Conservation (phyloP, 2,888 invertebrate genomes). For the Galerucella pusilla region DNA sequence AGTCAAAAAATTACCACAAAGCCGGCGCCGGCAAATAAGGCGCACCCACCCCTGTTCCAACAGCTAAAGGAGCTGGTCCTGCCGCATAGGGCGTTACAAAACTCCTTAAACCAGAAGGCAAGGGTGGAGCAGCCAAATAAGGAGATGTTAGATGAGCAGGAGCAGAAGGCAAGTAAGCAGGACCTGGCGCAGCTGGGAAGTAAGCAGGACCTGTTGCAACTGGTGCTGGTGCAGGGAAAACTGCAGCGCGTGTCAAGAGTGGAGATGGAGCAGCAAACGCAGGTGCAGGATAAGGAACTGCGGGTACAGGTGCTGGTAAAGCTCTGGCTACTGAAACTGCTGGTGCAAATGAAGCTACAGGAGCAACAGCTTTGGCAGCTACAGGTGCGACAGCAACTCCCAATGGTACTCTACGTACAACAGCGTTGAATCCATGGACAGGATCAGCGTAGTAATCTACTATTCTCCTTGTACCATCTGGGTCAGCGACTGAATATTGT, state of each 20-base stretch:
- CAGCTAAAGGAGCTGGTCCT: constrained; percentile 38
- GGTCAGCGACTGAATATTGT: constrained; percentile 68
- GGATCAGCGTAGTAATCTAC: constrained; percentile 72
- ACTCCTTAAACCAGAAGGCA: constrained; percentile 39
- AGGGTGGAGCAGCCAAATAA: constrained; percentile 37
- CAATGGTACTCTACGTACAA: constrained; percentile 67
- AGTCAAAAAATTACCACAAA: constrained; percentile 39
- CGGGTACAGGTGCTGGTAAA: constrained; percentile 14
- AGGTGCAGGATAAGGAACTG: constrained; percentile 26
- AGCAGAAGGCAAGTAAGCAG: constrained; percentile 29
- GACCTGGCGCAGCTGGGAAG: constrained; percentile 30
- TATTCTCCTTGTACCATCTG: constrained; percentile 69
- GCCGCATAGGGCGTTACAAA: constrained; percentile 38
- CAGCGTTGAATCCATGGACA: constrained; percentile 70
- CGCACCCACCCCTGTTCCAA: constrained; percentile 48
- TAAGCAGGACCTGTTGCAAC: constrained; percentile 30
- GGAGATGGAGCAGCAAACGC: constrained; percentile 43
- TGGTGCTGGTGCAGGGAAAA: constrained; percentile 34
- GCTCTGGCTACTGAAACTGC: constrained; percentile 29
- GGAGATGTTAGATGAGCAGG: constrained; percentile 42
- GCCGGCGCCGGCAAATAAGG: constrained; percentile 44
- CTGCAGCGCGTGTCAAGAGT: constrained; percentile 46
- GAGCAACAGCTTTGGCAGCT: constrained; percentile 40
- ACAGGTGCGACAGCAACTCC: constrained; percentile 48
- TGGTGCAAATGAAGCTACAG: constrained; percentile 37